These are phyloP conservation scores for Mesitornis unicolor DNA, from an alignment of 2,113 vertebrate genomes.

Conservation along the genomic window DNA sequence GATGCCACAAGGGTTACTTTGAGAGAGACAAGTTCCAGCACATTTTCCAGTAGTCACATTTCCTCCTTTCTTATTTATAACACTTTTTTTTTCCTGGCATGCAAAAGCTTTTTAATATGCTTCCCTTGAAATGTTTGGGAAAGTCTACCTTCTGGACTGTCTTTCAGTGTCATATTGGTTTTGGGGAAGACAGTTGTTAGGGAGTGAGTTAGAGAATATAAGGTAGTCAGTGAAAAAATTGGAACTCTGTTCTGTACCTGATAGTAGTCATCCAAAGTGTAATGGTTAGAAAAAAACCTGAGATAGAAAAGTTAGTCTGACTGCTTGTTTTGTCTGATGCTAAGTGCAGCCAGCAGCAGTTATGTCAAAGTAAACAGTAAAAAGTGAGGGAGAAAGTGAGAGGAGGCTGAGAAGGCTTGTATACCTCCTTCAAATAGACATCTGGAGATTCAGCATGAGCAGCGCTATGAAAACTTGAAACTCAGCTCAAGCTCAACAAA, in stretches of 20 bases:
- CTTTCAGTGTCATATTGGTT: background rate
- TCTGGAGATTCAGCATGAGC: background rate
- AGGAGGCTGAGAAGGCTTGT: background rate
- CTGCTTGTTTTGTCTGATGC: background rate
- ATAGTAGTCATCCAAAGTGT: background rate
- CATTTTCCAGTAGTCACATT: constrained; percentile 64
- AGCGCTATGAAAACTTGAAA: background rate
- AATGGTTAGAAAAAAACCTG: background rate
- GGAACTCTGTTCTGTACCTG: background rate
- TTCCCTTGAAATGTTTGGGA: background rate
- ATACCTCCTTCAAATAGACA: background rate
- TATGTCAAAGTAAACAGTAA: background rate
- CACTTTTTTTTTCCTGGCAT: background rate
- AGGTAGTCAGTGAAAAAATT: constrained; percentile 37
- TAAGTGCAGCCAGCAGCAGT: background rate
- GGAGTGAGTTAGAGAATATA: background rate
- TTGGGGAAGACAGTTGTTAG: background rate
- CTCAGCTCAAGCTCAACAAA: background rate
- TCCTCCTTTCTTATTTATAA: constrained; percentile 37
- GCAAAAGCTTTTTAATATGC: background rate
- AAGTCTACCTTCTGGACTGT: background rate
- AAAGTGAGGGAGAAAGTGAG: background rate
- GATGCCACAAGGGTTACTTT: constrained; percentile 63
- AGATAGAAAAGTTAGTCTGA: background rate
- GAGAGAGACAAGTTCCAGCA: constrained; percentile 52